Base-by-base conservation (phyloP, 64 coral and sea anemone genomes). In the Montipora sp. region DNA sequence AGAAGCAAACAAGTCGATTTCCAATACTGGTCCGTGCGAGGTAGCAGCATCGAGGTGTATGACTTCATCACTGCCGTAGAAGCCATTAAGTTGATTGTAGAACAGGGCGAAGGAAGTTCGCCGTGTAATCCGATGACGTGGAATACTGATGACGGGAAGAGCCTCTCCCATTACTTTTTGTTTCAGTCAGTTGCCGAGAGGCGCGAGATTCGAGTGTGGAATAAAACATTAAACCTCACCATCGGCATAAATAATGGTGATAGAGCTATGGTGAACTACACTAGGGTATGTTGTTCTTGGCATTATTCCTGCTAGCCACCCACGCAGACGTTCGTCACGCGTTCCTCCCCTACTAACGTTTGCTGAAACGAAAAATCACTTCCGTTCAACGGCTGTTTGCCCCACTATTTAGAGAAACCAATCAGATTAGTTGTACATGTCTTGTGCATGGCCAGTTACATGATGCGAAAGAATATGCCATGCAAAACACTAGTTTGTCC, bases 91-190 rank as follows among this genome's bases (percentile, higher is more conserved):
- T 45, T 83, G 16, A 96, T 96, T 3, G 36, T 96, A 3, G 90
- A 93, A 9, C 87, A 96, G 75, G 95, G 95, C 0, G 95, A 96
- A 50, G 95, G 95, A 5, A 96, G 95, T 13, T 93, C 90, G 14
- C 95, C 95, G 0, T 96, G 95, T 73, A 96, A 96, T 36, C 95
- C 95, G 0, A 13, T 96, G 75, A 73, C 87, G 4, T 89, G 89
- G 80, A 80, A 80, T 70, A 61, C 78, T 1, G 89, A 82, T 16
- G 22, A n/a, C 14, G 43, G 36, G 3, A 76, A 75, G 18, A 73
- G 90, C 12, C 72, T 96, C 15, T 96, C 95, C 1, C 95, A 96
- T 50, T 96, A 96, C 49, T 96, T 96, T 51, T 53, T 93, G 49
- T 96, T 96, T 48, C 86, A 55, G 23, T 96, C 95, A 3, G 79